These are phyloP conservation scores for Heliconius erato DNA, from an alignment of 2,888 invertebrate species.

Conservation along the genomic window DNA sequence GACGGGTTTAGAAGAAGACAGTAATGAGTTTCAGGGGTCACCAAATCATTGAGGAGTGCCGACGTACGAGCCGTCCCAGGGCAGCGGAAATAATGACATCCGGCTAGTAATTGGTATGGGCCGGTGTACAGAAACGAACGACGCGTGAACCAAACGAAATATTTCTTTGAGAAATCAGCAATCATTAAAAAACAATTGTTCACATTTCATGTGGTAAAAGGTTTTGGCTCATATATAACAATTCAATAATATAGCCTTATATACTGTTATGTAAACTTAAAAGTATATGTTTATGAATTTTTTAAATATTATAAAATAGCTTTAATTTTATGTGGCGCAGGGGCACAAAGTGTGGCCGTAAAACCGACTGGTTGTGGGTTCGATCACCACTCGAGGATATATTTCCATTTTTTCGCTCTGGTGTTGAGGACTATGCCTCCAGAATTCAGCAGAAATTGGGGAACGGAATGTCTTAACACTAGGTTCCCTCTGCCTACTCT, in stretches of 20 bases:
- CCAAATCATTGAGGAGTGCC: conserved; percentile 67
- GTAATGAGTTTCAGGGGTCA: conserved; percentile 73
- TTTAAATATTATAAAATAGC: neutral
- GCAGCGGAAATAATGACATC: conserved; percentile 83
- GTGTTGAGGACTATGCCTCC: too few relatives aligned
- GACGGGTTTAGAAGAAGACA: neutral
- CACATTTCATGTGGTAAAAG: neutral
- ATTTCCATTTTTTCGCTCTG: too few relatives aligned
- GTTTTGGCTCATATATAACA: neutral
- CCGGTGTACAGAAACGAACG: conserved; percentile 41
- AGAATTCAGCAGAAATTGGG: too few relatives aligned
- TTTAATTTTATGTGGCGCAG: too few relatives aligned
- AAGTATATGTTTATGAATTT: neutral
- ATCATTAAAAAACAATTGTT: conserved; percentile 19
- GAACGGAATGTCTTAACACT: too few relatives aligned
- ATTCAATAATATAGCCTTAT: neutral
- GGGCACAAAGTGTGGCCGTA: too few relatives aligned
- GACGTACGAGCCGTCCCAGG: conserved; percentile 68
- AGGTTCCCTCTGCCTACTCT: too few relatives aligned
- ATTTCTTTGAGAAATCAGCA: conserved; percentile 20
- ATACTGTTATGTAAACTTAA: neutral
- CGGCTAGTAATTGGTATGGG: conserved; percentile 82
- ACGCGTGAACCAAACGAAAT: conserved; percentile 25
- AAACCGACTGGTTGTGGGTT: too few relatives aligned
- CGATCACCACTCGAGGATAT: too few relatives aligned